Conservation (phyloP, 2,113 vertebrate genomes). For the Bombycilla garrulus region DNA sequence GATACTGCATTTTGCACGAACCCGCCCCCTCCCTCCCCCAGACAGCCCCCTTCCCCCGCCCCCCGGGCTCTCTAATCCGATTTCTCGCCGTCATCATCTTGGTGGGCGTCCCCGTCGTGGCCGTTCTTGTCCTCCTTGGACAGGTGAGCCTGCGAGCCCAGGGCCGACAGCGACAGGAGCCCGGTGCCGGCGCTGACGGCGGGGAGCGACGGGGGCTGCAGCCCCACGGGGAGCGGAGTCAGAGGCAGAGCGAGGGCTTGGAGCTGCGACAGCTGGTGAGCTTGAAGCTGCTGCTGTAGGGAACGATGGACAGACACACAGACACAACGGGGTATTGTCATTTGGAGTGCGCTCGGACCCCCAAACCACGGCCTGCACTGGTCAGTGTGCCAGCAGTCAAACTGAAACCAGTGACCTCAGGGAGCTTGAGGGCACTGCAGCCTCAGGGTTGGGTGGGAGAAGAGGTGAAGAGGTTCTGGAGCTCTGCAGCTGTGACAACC, state of each 20-base stretch:
- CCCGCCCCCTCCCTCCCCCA: neutral
- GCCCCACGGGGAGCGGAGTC: constrained; percentile 89
- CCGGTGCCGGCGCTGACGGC: constrained; percentile 88
- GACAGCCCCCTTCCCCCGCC: neutral
- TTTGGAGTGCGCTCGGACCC: neutral
- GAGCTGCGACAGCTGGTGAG: constrained; percentile 96
- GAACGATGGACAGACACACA: constrained; percentile 17
- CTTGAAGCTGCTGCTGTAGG: constrained; percentile 96
- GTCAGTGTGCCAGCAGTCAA: neutral
- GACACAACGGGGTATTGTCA: neutral
- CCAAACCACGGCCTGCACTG: neutral
- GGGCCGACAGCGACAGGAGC: constrained; percentile 90
- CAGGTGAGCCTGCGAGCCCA: constrained; percentile 91
- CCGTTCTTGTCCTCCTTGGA: constrained; percentile 94
- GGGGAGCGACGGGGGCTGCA: constrained; percentile 86
- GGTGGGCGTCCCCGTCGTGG: constrained; percentile 85
- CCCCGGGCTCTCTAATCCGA: constrained; percentile 82
- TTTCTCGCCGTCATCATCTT: constrained; percentile 92
- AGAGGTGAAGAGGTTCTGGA: neutral
- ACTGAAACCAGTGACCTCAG: neutral
- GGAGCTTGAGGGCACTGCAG: neutral
- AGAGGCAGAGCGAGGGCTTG: constrained; percentile 94
- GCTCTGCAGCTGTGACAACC: neutral
- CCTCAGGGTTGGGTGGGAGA: neutral
- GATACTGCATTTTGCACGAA: constrained; percentile 15